Base-by-base conservation (phyloP, 2,888 invertebrate genomes). In the Cantharis rustica region DNA sequence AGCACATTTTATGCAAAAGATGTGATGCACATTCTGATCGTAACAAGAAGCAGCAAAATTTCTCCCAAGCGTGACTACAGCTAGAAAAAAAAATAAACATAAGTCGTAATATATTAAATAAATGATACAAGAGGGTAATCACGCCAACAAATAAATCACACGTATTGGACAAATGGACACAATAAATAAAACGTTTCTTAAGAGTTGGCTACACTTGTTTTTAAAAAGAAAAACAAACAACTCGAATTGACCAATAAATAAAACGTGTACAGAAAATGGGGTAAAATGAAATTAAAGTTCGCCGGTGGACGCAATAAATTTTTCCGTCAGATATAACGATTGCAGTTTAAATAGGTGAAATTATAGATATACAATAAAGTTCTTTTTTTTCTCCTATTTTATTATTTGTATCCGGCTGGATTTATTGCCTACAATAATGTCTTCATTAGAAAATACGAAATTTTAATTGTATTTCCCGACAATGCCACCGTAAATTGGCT, bases 1-100 rank as follows among this genome's bases (percentile, higher is more conserved):
- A 27, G 47, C 76, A 76, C 76, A 76, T 76, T 76, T 76, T 76
- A 76, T 62, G 69, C 20, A 23, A 66, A 23, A 20, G 23, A 20
- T 23, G 15, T 61, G 17, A 16, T 15, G 61, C 16, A 61, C 76
- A 76, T 76, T 73, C 27, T 75, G 63, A 23, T 61, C 17, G 17
- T 23, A 20, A 23, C 64, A 66, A 66, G 64, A 66, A 66, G 23
- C 23, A 66, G 17, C 23, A 66, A 63, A 66, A 66, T 66, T 66
- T 66, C 64, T 66, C 23, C 64, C 47, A 47, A 4, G 47, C 47
- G 47, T 47, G 47, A 47, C 47, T 47, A 47, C 7, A 47, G 47
- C 47, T 47, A 9, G 2, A 47, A 47, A n/a, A n/a, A 47, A 47
- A 47, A 47, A n/a, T 47, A 47, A 47, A 47, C 47, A 47, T 47